phyloP scores from a whole-genome alignment of 2,888 invertebrate species.

The Odontocerum albicorne region DNA sequence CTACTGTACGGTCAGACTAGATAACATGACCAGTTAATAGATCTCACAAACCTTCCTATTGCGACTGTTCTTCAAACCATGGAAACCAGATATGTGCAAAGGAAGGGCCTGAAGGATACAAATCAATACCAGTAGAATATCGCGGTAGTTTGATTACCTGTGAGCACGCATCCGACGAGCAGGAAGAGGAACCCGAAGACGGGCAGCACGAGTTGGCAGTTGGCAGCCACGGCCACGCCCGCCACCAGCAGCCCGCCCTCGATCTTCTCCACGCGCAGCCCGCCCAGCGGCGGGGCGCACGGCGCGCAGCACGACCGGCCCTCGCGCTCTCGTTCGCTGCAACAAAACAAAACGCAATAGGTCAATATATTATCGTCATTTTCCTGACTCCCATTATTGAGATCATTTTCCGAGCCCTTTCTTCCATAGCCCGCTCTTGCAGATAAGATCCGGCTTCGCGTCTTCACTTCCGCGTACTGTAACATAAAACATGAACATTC shows the following conservation, averaged over 20 bases:
- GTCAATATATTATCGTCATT: too few species aligned
- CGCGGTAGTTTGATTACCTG: constrained; percentile 52
- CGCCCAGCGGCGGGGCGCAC: constrained; percentile 69
- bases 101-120: background rate
- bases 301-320: constrained; percentile 47
- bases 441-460: too few species aligned
- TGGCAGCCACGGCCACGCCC: constrained; percentile 74
- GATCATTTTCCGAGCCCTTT: too few species aligned
- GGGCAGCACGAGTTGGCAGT: constrained; percentile 75
- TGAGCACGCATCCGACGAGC: constrained; percentile 73
- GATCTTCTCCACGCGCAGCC: constrained; percentile 73
- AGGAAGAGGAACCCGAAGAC: constrained; percentile 77
- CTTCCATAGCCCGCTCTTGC: too few species aligned
- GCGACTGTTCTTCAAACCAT: too few species aligned
- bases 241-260: constrained; percentile 77
- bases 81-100: too few species aligned
- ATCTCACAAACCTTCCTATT: too few species aligned
- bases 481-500: too few species aligned
- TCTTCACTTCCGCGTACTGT: too few species aligned
- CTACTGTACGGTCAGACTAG: too few species aligned
- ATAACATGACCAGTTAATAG: too few species aligned
- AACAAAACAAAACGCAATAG: background rate
- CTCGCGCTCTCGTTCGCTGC: constrained; percentile 37
- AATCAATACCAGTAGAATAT: background rate
- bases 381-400: too few species aligned